phyloP scores from a whole-genome alignment of 2,888 invertebrate genomes.

The Apotomis capreana region DNA sequence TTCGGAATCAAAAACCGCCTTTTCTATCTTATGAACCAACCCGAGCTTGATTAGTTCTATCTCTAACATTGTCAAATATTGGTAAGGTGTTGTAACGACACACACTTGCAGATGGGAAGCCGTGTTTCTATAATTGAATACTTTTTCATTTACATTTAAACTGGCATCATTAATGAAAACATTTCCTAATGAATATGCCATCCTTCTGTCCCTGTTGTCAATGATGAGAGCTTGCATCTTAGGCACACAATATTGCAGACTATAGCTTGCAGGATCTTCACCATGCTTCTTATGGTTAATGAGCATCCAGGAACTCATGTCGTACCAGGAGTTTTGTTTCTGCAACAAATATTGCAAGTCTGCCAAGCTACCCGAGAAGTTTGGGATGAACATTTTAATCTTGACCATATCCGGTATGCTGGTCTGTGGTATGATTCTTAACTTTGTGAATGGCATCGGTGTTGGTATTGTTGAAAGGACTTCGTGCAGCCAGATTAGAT shows the following conservation, averaged over 20 bases:
- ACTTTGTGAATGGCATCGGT: constrained; percentile 12
- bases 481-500: constrained; percentile 27
- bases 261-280: constrained; percentile 23
- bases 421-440: constrained; percentile 6
- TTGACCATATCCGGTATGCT: constrained; percentile 21
- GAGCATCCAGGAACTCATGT: constrained; percentile 26
- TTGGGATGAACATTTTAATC: constrained; percentile 21
- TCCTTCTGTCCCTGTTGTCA: constrained; percentile 26
- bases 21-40: constrained; percentile 19
- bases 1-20: background rate
- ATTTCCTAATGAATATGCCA: constrained; percentile 22
- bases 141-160: constrained; percentile 1
- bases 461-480: constrained; percentile 11
- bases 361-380: constrained; percentile 25
- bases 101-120: constrained; percentile 22
- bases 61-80: constrained; percentile 24
- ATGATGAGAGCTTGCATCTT: constrained; percentile 27
- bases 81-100: constrained; percentile 24
- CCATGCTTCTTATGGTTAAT: constrained; percentile 24
- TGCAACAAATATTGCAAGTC: constrained; percentile 13
- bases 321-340: constrained; percentile 33
- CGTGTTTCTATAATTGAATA: constrained; percentile 7
- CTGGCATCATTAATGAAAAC: constrained; percentile 4
- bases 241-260: constrained; percentile 17
- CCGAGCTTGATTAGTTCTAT: constrained; percentile 23